A percentile compares a stretch with the other conserved stretches of the same genome.
phyloP scores from a whole-genome alignment of 2,113 vertebrate species.

The Manacus vitellinus region DNA sequence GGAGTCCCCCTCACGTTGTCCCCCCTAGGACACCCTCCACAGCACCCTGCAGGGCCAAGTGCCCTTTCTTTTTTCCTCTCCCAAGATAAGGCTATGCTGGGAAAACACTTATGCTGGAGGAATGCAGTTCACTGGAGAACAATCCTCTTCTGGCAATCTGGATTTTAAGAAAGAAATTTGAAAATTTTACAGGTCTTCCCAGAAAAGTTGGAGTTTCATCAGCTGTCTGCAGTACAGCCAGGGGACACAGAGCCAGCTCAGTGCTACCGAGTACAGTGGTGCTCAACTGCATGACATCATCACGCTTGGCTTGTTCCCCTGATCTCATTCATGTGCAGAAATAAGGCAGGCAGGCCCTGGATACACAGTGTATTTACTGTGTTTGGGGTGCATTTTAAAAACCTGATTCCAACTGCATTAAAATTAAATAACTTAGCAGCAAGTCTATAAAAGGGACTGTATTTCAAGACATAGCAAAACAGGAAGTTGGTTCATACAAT shows the following conservation, averaged over 20 bases:
- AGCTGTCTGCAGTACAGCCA: neutral
- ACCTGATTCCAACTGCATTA: neutral
- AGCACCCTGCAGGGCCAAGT: neutral
- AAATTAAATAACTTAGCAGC: neutral
- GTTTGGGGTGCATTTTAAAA: neutral
- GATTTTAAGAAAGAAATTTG: neutral
- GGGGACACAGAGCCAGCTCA: neutral
- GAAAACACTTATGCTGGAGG: neutral
- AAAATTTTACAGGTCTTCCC: neutral
- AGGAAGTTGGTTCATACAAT: neutral
- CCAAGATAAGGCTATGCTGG: rapidly evolving
- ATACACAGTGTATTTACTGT: neutral
- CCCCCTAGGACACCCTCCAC: neutral
- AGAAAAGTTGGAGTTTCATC: neutral
- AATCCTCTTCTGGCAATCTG: neutral
- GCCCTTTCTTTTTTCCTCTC: neutral
- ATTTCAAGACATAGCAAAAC: neutral
- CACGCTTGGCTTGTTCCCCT: neutral
- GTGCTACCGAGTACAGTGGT: neutral
- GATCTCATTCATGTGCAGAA: neutral
- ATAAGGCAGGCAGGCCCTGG: neutral
- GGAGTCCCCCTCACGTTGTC: neutral
- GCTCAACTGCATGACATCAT: neutral
- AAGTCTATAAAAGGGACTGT: neutral
- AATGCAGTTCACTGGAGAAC: neutral